Evolutionary conservation across 2,797 vertebrate genomes (phyloP), one percentile per base, ranked within the genome.

Genomic region (Clarias laeviceps): DNA sequence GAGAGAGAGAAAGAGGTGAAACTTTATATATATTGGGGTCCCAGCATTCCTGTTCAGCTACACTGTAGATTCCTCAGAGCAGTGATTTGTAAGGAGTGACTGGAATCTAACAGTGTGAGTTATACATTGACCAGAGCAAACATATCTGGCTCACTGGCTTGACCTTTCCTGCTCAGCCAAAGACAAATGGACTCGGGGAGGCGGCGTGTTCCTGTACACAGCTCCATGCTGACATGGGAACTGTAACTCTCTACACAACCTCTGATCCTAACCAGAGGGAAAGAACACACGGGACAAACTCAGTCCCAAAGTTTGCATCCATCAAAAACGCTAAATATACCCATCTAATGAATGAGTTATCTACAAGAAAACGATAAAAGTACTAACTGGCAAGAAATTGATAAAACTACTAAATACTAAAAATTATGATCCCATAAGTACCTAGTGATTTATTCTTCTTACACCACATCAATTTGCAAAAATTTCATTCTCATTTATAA

Each of bases 41-140:
- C 18, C 32, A 62, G 54, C 32, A 3, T 78, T 61, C 74, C 34
- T 3, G 12, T 17, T 27, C 34, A 11, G n/a, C 54, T n/a, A n/a
- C 56, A 40, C 76, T 24, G 74, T 5, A 20, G 76, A 37, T 79
- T 64, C 24, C 79, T 66, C n/a, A 0, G 45, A 68, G 62, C 70
- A 62, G 81, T 86, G 88, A 80, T 84, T 87, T 87, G 85, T 85
- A 86, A 65, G 86, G 73, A 80, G 86, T 34, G 80, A 72, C 1
- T 68, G 20, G 64, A 62, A n/a, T 83, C 82, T 73, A 37, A 50
- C 66, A 79, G 69, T 11, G 59, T 72, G 80, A 89, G 87, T 95
- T 93, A 94, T 92, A 93, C 91, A 94, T 94, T 92, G 88, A 93
- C 93, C 87, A 88, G 89, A 89, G 91, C 91, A 91, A 92, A 92